Base-by-base conservation (phyloP, 2,888 invertebrate genomes). In the Neoascia interrupta region DNA sequence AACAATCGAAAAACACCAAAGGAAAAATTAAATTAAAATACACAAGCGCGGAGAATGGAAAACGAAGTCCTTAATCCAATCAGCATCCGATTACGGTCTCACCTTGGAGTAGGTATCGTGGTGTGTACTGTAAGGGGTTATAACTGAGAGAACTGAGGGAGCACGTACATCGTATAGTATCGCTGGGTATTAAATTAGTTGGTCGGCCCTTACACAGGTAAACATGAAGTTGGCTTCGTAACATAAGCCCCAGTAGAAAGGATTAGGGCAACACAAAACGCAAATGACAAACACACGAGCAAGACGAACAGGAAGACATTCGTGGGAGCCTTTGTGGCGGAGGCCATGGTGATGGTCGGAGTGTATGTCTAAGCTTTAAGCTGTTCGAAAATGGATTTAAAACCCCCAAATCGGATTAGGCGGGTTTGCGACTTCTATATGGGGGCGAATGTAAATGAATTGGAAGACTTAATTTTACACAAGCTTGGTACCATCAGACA, bases 21-120 rank as follows among this genome's bases (percentile, higher is more conserved):
- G n/a, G 15, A 28, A 13, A 45, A 45, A 56, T 41, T 39, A 28
- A 58, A 61, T 54, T 34, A 26, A 23, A 66, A 66, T 53, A 18
- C n/a, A 49, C 13, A 43, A 34, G 36, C 10, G 19, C n/a, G 19
- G 37, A 28, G 19, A 54, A 34, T 19, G 11, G 5, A n/a, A n/a
- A n/a, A n/a, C n/a, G n/a, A 21, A 64, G 41, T 64, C 76, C 72
- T 76, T 76, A 76, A 76, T 76, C 76, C 76, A 72, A 76, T 76
- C 76, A 76, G 72, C 70, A 64, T 69, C 51, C 58, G 45, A 63
- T 76, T 76, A 72, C 23, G 34, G 63, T 70, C 37, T 75, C 63
- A 70, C 75, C 75, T 75, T 66, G 66, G 36, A 58, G 39, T 49
- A 49, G 37, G 37, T n/a, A n/a, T n/a, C n/a, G n/a, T n/a, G n/a